Evolutionary conservation across 2,888 invertebrate species (phyloP).

Genomic region (Tryphoninae sp.): DNA sequence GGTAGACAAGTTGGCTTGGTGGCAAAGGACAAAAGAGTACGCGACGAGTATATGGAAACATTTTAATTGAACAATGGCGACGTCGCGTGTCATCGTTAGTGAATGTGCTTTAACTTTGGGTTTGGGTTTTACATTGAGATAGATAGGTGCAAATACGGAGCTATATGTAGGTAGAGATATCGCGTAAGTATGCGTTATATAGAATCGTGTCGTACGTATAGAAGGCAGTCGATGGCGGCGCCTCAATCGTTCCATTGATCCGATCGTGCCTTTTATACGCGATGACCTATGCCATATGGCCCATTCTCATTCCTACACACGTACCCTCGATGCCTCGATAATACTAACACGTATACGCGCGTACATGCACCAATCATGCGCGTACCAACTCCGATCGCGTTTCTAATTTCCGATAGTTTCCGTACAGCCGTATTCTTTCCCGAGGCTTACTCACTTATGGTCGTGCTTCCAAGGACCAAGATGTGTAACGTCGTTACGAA

Average conservation of each 20-base stretch:
- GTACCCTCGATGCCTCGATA: too few species aligned
- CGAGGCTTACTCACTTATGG: too few species aligned
- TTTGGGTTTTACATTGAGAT: neutral
- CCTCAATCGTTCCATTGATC: constrained; percentile 71
- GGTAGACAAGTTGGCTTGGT: neutral
- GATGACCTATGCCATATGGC: constrained; percentile 62
- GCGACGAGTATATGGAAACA: constrained; percentile 15
- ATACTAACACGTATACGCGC: too few species aligned
- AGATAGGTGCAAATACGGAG: neutral
- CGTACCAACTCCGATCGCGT: too few species aligned
- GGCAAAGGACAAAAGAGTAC: neutral
- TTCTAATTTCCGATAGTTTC: too few species aligned
- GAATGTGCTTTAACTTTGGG: neutral
- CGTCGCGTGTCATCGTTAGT: neutral
- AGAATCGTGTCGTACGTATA: neutral
- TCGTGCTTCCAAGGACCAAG: too few species aligned
- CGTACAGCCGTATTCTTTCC: too few species aligned
- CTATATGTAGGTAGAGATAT: neutral
- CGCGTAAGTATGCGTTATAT: neutral
- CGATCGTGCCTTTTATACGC: constrained; percentile 57
- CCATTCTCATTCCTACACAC: neutral
- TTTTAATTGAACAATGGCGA: neutral
- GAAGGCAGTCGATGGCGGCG: constrained; percentile 47
- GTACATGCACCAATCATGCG: too few species aligned
- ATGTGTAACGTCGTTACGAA: too few species aligned